These are phyloP conservation scores for Timandra comae DNA, from an alignment of 2,888 invertebrate species.

Conservation along the genomic window DNA sequence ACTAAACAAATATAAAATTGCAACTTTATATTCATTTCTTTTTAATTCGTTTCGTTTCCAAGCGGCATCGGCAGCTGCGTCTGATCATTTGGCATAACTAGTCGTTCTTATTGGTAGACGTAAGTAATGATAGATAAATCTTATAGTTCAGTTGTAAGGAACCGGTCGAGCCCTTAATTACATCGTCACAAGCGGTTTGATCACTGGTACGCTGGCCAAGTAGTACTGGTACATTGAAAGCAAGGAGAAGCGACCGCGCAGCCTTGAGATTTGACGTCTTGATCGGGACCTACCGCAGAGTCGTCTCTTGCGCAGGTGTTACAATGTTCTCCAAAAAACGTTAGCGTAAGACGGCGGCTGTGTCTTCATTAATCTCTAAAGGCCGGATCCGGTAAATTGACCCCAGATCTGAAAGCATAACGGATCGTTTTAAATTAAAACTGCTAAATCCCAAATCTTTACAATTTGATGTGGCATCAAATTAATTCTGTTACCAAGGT, in stretches of 20 bases:
- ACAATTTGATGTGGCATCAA: conserved; percentile 13
- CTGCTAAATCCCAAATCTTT: conserved; percentile 4
- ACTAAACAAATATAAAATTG: too few species aligned
- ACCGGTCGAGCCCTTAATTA: conserved; percentile 40
- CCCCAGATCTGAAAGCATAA: conserved; percentile 35
- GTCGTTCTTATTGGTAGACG: neutral
- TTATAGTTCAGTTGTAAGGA: conserved; percentile 17
- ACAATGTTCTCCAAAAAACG: conserved; percentile 54
- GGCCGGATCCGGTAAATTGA: conserved; percentile 49
- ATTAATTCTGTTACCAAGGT: neutral
- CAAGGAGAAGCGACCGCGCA: conserved; percentile 39
- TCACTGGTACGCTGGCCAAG: conserved; percentile 52
- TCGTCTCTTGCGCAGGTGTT: conserved; percentile 67
- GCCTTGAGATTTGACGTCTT: conserved; percentile 75
- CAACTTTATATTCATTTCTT: too few species aligned
- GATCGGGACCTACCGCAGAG: conserved; percentile 76
- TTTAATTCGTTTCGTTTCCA: too few species aligned
- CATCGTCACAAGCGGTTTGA: conserved; percentile 39
- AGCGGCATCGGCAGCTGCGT: too few species aligned
- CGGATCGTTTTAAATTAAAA: conserved; percentile 11
- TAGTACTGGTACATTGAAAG: conserved; percentile 53
- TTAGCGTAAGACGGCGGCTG: conserved; percentile 65
- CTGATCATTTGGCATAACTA: too few species aligned
- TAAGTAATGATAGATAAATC: neutral
- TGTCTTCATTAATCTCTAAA: conserved; percentile 51